Evolutionary conservation across 1,140 invertebrate species (phyloP).

Genomic region (Drosophila yakuba): DNA sequence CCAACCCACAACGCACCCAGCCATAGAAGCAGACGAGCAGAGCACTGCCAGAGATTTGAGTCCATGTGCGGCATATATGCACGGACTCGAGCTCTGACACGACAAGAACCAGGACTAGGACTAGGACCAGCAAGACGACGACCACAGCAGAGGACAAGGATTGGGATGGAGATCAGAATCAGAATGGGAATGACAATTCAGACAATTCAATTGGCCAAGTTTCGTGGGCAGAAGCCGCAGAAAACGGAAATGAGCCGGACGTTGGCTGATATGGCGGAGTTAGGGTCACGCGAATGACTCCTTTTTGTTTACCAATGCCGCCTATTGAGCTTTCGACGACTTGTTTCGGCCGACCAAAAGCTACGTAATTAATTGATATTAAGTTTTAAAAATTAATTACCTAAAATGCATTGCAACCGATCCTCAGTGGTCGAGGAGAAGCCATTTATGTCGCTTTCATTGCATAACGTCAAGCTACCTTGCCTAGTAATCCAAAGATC

Average conservation of each 20-base stretch:
- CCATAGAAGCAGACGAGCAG: not conserved
- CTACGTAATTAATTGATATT: slow-evolving; percentile 77
- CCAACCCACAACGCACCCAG: slow-evolving; percentile 28
- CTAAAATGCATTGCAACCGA: slow-evolving; percentile 22
- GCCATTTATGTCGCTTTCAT: slow-evolving; percentile 56
- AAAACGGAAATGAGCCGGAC: slow-evolving; percentile 19
- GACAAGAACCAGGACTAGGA: slow-evolving; percentile 1
- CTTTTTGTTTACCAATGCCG: slow-evolving; percentile 77
- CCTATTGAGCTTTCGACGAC: slow-evolving; percentile 64
- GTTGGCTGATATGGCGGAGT: slow-evolving; percentile 70
- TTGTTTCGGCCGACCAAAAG: slow-evolving; percentile 47
- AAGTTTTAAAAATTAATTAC: slow-evolving; percentile 72
- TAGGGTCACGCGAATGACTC: slow-evolving; percentile 69
- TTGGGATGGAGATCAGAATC: not conserved
- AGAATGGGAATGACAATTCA: slow-evolving; percentile 4
- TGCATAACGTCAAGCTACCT: slow-evolving; percentile 67
- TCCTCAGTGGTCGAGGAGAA: slow-evolving; percentile 11
- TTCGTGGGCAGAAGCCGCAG: slow-evolving; percentile 47
- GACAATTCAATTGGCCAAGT: slow-evolving; percentile 59
- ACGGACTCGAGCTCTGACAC: slow-evolving; percentile 15
- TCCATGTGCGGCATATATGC: slow-evolving; percentile 11
- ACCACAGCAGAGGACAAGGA: slow-evolving; percentile 10
- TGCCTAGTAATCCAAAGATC: slow-evolving; percentile 77
- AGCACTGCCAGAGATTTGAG: slow-evolving; percentile 16
- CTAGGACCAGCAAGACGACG: slow-evolving; percentile 1